Percentiles rank a stretch among this genome's conserved stretches.
phyloP scores from a whole-genome alignment of 2,888 invertebrate genomes.

The Microctonus hyperodae region DNA sequence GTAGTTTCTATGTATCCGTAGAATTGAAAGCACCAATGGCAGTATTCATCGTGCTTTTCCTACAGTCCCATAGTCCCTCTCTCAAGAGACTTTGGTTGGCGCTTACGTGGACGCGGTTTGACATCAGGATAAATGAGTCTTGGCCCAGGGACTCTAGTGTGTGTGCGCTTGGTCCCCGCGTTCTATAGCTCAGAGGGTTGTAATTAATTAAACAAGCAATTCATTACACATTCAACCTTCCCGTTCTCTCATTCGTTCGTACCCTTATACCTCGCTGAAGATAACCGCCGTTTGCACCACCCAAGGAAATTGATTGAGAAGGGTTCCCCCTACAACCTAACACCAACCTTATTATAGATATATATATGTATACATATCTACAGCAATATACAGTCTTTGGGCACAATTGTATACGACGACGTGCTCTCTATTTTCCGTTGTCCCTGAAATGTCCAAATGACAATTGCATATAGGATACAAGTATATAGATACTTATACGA shows the following conservation, averaged over 20 bases:
- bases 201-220: conserved; percentile 81
- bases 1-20: background rate
- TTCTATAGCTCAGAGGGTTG: conserved; percentile 55
- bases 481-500: background rate
- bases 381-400: background rate
- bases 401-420: background rate
- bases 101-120: conserved; percentile 41
- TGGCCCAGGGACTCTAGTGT: conserved; percentile 41
- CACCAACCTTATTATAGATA: background rate
- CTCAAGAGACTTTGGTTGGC: conserved; percentile 19
- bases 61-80: background rate
- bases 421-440: background rate
- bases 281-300: conserved; percentile 29
- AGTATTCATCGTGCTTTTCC: background rate
- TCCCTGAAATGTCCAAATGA: background rate
- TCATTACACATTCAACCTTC: conserved; percentile 69
- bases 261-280: conserved; percentile 22
- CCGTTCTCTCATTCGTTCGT: conserved; percentile 37
- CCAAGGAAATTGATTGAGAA: conserved; percentile 62
- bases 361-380: background rate
- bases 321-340: conserved; percentile 42
- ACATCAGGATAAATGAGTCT: conserved; percentile 53
- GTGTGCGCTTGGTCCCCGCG: conserved; percentile 40
- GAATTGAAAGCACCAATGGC: background rate
- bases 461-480: background rate